Evolutionary conservation across 2,888 invertebrate genomes (phyloP), one percentile per base, ranked within the genome.

Genomic region (Sminthurinus aureus): DNA sequence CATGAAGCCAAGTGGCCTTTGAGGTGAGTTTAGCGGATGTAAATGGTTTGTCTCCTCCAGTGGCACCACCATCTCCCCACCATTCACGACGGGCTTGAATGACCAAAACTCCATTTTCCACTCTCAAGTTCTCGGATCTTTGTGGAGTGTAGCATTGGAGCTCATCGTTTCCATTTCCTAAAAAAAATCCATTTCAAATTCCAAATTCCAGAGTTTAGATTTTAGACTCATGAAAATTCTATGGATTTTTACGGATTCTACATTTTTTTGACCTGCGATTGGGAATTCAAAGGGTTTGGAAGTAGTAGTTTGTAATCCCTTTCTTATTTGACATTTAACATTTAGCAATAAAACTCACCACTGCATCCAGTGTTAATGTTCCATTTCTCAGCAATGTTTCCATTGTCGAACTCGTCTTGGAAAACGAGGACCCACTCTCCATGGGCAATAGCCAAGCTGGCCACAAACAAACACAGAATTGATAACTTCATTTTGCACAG

Each of bases 111-210:
- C 88, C 86, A 81, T 86, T 85, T 83, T 87, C 85, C 69, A 87
- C 86, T 11, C 86, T 81, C 9, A 22, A 81, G 74, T 88, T 88
- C 81, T 87, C 88, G 0, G 15, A 0, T 79, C 87, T 76, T 78
- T 87, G 85, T 18, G 84, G 78, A 13, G 87, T 87, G 84, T 88
- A 88, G 81, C 88, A 88, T 75, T 88, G 88, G 20, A 88, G 83
- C 67, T 88, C 88, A 38, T 87, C 84, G 75, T 88, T 88, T 12
- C 87, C 86, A 22, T 78, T 74, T n/a, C 87, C 88, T 86, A n/a
- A 26, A 78, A 38, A 24, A 71, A 52, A n/a, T n/a, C n/a, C n/a
- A n/a, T n/a, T 38, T 38, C 38, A 38, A 38, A 38, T 38, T 38
- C 38, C 38, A 38, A 38, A 38, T 38, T 38, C 3, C 6, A 6